These are phyloP conservation scores for Triplophysa tibetana DNA, from an alignment of 2,113 vertebrate genomes.

Conservation along the genomic window DNA sequence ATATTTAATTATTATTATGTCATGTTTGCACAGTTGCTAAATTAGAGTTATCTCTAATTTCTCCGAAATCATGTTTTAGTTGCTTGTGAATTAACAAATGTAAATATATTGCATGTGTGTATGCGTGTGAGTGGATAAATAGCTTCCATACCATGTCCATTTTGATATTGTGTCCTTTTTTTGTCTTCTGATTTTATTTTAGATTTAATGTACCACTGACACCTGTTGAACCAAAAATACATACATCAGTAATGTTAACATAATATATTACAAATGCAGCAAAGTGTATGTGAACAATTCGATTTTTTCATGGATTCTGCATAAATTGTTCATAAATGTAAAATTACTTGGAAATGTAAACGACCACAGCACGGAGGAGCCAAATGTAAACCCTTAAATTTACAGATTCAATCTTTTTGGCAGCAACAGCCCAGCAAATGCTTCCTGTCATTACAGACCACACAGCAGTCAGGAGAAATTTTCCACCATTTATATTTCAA, in stretches of 20 bases:
- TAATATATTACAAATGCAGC: too few relatives aligned
- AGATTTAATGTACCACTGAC: conserved; percentile 96
- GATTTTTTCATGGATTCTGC: too few relatives aligned
- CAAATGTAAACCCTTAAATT: too few relatives aligned
- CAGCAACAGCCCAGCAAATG: neutral
- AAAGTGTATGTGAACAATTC: neutral
- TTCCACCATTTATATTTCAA: neutral
- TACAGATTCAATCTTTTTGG: neutral
- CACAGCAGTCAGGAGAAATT: neutral
- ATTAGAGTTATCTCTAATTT: too few relatives aligned
- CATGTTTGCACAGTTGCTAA: neutral
- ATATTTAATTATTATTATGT: neutral
- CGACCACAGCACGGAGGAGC: too few relatives aligned
- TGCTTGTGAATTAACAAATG: neutral
- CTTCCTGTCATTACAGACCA: neutral
- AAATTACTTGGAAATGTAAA: too few relatives aligned
- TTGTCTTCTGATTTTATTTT: conserved; percentile 98
- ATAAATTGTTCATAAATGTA: too few relatives aligned
- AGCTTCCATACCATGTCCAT: conserved; percentile 84
- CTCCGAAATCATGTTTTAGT: too few relatives aligned
- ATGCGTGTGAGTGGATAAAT: conserved; percentile 12
- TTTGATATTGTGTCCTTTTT: conserved; percentile 88
- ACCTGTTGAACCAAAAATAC: conserved; percentile 72
- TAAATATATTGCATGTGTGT: neutral
- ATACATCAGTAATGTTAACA: neutral